Evolutionary conservation across 2,888 invertebrate genomes (phyloP), one percentile per base, ranked within the genome.

Genomic region (Chaetogeoica ovagalla): DNA sequence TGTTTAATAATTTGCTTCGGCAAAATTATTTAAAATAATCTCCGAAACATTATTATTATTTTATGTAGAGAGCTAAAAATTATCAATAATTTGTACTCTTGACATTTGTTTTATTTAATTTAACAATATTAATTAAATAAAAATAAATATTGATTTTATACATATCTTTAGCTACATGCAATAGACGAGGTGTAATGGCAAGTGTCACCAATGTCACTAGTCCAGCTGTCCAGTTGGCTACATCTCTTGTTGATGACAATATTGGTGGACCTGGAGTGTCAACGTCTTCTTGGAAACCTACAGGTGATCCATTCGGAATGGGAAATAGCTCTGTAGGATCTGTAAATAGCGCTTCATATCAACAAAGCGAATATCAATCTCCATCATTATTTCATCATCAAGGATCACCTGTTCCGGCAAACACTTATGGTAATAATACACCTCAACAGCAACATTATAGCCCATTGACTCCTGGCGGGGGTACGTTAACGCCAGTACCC

Each of bases 391-490:
- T 91, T 84, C 89, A 89, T 85, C 89, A 89, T 77, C 89, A 89
- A 85, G 89, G 89, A 75, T 92, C 91, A 84, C 92, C 92, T 84
- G 91, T 91, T 83, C 91, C 93, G 93, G 82, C 90, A 85, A 89
- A 93, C 86, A 87, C 91, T 86, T 89, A 92, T 88, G 89, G 92
- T 87, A 91, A 92, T 84, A 89, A 89, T 86, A 94, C 90, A 85
- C 94, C 91, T 85, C 94, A 91, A 88, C 77, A 77, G 17, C 71
- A 79, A 15, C 62, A 70, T 23, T 94, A 94, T 87, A 94, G 94
- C 83, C 95, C 95, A 85, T 93, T 91, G 85, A 94, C 93, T 84
- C 94, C 90, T 85, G 94, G 91, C 85, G 79, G 79, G 0, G 94
- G 79, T 7, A 90, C 92, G 72, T 94, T 94, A 84, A 94, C 94